These are phyloP conservation scores for Drosophila mercatorum DNA, from an alignment of 2,888 invertebrate genomes.

Conservation along the genomic window DNA sequence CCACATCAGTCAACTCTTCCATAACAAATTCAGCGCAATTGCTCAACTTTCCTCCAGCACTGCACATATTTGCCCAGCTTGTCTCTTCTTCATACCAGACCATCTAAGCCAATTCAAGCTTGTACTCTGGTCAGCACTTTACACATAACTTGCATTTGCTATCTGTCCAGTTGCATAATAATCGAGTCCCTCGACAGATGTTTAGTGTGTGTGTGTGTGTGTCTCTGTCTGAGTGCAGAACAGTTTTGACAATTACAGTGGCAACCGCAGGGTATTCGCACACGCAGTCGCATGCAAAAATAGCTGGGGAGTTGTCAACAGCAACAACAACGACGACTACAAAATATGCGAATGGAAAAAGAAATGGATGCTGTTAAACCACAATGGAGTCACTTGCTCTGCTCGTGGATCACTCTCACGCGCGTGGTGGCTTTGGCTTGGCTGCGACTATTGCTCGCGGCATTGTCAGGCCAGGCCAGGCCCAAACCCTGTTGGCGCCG, in stretches of 20 bases:
- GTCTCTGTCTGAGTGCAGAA: slow-evolving; percentile 17
- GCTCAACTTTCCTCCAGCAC: too few species aligned
- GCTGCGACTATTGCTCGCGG: slow-evolving; percentile 32
- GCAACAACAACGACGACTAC: slow-evolving; percentile 1
- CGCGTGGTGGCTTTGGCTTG: slow-evolving; percentile 39
- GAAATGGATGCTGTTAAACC: slow-evolving; percentile 54
- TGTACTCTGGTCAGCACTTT: not conserved
- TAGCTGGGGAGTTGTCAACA: slow-evolving; percentile 52
- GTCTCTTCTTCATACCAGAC: not conserved
- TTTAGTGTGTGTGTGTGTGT: not conserved
- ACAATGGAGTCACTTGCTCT: slow-evolving; percentile 58
- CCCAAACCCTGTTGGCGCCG: not conserved
- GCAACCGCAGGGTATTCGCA: slow-evolving; percentile 46
- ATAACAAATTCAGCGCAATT: not conserved
- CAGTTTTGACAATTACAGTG: slow-evolving; percentile 42
- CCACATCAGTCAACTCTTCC: not conserved
- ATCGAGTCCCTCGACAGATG: slow-evolving; percentile 2
- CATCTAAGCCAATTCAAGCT: not conserved
- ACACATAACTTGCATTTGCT: slow-evolving; percentile 5
- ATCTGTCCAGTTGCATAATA: slow-evolving; percentile 3
- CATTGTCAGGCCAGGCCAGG: slow-evolving; percentile 8
- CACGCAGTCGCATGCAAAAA: slow-evolving; percentile 33
- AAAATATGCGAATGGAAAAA: slow-evolving; percentile 10
- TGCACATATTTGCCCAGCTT: not conserved
- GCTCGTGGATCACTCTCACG: slow-evolving; percentile 38